phyloP scores from a whole-genome alignment of 2,888 invertebrate genomes.

The Meteorus colon region DNA sequence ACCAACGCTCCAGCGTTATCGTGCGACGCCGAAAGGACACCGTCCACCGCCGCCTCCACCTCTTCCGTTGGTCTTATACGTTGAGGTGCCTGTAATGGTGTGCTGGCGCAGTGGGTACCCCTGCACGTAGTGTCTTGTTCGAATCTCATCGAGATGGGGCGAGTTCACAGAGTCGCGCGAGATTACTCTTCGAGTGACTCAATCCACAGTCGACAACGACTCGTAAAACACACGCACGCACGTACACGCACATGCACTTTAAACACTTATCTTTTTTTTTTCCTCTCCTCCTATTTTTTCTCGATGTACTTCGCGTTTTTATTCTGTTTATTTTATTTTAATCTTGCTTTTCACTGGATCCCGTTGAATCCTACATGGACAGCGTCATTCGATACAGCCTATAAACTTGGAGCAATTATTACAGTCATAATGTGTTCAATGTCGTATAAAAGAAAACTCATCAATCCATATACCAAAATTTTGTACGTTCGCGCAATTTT shows the following conservation, averaged over 20 bases:
- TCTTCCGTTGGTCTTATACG: constrained; percentile 49
- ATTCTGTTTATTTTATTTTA: background rate
- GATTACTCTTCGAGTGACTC: constrained; percentile 75
- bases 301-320: background rate
- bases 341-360: constrained; percentile 18
- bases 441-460: constrained; percentile 47
- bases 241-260: background rate
- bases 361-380: background rate
- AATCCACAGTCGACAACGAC: constrained; percentile 48
- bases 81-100: constrained; percentile 73
- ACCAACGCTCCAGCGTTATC: constrained; percentile 35
- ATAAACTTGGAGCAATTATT: background rate
- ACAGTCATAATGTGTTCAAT: background rate
- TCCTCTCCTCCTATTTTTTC: background rate
- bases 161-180: constrained; percentile 80
- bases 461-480: constrained; percentile 53
- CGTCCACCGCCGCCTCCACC: constrained; percentile 46
- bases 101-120: constrained; percentile 78
- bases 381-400: background rate
- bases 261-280: constrained; percentile 1
- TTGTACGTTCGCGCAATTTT: constrained; percentile 57
- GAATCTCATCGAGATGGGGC: constrained; percentile 82
- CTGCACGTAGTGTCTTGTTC: constrained; percentile 77
- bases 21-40: constrained; percentile 30
- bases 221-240: constrained; percentile 1